A percentile compares a stretch with the other conserved stretches of the same genome.
Evolutionary conservation across 2,888 invertebrate species (phyloP).

Genomic region (Mellilla xanthometata): DNA sequence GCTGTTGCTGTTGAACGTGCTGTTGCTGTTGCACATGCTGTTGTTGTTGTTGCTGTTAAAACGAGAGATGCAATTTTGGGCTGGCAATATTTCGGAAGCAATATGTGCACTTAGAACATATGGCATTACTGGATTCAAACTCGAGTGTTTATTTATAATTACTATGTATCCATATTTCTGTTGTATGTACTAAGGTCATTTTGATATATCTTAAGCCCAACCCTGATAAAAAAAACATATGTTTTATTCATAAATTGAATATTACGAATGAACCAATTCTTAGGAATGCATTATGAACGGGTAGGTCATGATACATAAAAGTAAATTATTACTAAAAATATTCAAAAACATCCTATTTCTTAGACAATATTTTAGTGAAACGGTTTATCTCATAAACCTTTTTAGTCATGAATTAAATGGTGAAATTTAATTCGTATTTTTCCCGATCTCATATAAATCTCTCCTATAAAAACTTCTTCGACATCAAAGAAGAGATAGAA

Average conservation of each 20-base stretch:
- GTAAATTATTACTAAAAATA: constrained; percentile 77
- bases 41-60: constrained; percentile 23
- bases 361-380: constrained; percentile 49
- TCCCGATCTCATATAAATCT: too few relatives aligned
- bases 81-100: too few relatives aligned
- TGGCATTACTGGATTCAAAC: too few relatives aligned
- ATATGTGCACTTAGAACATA: too few relatives aligned
- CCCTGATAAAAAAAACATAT: too few relatives aligned
- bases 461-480: too few relatives aligned
- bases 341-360: constrained; percentile 57
- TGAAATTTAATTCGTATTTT: too few relatives aligned
- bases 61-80: background rate
- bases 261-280: constrained; percentile 70
- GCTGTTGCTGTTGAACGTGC: constrained; percentile 20
- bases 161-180: too few relatives aligned
- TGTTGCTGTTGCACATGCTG: constrained; percentile 11
- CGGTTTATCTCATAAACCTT: constrained; percentile 75
- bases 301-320: constrained; percentile 62
- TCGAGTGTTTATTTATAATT: too few relatives aligned
- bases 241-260: constrained; percentile 71
- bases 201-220: too few relatives aligned
- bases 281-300: constrained; percentile 71
- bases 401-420: constrained; percentile 30
- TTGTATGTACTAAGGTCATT: too few relatives aligned
- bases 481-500: too few relatives aligned